Percentiles rank a stretch among this genome's conserved stretches.
Evolutionary conservation across 2,113 vertebrate species (phyloP).

Genomic region (Pithys albifrons): DNA sequence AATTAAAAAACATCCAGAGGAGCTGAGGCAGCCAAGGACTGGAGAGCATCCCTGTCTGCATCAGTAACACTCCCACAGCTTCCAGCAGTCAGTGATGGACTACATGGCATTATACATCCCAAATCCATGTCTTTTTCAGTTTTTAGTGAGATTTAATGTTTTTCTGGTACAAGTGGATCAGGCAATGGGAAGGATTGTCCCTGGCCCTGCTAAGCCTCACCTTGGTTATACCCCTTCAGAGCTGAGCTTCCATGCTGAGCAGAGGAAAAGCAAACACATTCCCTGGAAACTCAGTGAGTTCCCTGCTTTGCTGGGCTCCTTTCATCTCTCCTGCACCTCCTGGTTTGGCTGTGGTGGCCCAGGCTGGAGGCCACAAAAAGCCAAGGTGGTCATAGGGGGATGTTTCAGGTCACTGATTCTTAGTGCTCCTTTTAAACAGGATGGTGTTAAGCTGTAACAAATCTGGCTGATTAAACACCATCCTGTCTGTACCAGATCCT

Average conservation of each 20-base stretch:
- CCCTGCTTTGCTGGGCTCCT: background rate
- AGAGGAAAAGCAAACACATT: background rate
- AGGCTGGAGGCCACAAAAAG: background rate
- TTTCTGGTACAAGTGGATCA: background rate
- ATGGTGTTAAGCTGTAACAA: background rate
- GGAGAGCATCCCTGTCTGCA: background rate
- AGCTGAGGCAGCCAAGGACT: background rate
- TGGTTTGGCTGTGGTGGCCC: rapidly evolving
- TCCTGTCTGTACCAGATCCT: background rate
- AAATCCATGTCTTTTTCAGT: background rate
- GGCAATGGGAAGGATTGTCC: background rate
- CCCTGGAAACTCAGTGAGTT: background rate
- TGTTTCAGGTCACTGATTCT: background rate
- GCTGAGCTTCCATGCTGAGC: background rate
- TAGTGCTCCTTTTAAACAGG: background rate
- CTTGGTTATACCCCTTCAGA: background rate
- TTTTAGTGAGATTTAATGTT: rapidly evolving
- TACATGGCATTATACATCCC: rapidly evolving
- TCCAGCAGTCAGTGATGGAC: background rate
- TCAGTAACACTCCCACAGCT: background rate
- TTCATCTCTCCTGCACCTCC: background rate
- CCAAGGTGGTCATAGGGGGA: rapidly evolving
- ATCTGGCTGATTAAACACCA: background rate
- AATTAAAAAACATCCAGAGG: background rate
- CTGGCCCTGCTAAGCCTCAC: background rate